A percentile compares a stretch with the other conserved stretches of the same genome.
These are phyloP conservation scores for Torymus texanus DNA, from an alignment of 2,888 invertebrate species.

Conservation along the genomic window DNA sequence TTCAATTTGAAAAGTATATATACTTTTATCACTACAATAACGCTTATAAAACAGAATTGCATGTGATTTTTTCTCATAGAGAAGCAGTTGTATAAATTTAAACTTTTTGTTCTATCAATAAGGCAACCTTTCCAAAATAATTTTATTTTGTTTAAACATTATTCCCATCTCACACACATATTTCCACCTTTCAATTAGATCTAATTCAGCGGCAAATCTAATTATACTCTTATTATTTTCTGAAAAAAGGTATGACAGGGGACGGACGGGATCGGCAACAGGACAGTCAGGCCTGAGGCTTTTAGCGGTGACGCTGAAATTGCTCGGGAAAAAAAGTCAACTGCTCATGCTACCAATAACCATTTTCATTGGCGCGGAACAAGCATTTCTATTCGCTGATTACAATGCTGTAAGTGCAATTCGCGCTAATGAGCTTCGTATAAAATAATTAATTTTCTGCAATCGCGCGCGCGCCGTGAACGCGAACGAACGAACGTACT, in stretches of 20 bases:
- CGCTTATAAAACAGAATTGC: too few species aligned
- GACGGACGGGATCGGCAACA: conserved; percentile 78
- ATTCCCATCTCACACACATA: too few species aligned
- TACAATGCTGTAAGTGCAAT: conserved; percentile 82
- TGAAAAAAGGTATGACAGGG: conserved; percentile 79
- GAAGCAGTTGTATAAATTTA: too few species aligned
- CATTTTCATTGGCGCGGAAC: conserved; percentile 94
- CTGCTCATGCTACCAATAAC: conserved; percentile 91
- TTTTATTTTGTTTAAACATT: too few species aligned
- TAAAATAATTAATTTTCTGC: conserved; percentile 43
- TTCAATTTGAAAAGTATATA: too few species aligned
- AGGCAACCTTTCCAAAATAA: too few species aligned
- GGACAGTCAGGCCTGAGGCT: conserved; percentile 82
- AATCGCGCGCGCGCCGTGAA: too few species aligned
- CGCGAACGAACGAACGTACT: not conserved
- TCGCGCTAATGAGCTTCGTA: conserved; percentile 14
- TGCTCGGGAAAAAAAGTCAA: conserved; percentile 87
- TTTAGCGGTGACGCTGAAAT: conserved; percentile 85
- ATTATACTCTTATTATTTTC: not conserved
- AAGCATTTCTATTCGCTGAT: conserved; percentile 92
- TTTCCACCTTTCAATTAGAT: too few species aligned
- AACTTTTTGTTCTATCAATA: too few species aligned
- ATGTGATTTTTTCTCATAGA: too few species aligned
- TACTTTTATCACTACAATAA: too few species aligned
- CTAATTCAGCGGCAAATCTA: too few species aligned